Evolutionary conservation across 2,113 vertebrate genomes (phyloP), one percentile per base, ranked within the genome.

Genomic region (Phycodurus eques): DNA sequence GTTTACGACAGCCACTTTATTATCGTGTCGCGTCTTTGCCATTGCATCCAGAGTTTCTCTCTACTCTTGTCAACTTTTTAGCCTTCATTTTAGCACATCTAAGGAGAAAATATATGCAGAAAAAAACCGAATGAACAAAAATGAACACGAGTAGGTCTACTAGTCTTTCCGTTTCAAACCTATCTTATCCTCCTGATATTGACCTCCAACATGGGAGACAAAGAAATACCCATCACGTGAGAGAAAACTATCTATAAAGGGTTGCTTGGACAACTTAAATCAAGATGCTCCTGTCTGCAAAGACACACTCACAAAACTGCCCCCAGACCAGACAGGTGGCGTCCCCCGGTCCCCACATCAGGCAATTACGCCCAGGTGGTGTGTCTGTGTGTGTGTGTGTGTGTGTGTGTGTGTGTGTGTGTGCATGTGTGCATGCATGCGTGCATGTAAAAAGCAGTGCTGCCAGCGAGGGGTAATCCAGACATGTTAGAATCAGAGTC

Each of bases 291-390:
- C 44, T 15, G 2, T 22, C 20, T 12, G 17, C 47, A 72, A 72
- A 83, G 72, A 68, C 73, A 19, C 49, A 56, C 66, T 33, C 62
- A n/a, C 4, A 2, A 42, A 13, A 47, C 20, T 62, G 54, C 69
- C 72, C 78, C 71, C 46, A 73, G 70, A 77, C 78, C 80, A 77
- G 72, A 78, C 76, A 82, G 75, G 73, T 76, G 76, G 65, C 10
- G 11, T 80, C 70, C 77, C 71, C 35, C 2, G 35, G 65, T 62
- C 42, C 6, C 67, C 10, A 1, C 66, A 73, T 65, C 49, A 85
- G 74, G 75, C 86, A 85, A 89, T 89, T 83, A 70, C 60, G 57
- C 69, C 74, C 80, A 76, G 84, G 76, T 72, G 76, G 47, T 27
- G 3, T 53, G 39, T 74, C 70, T 78, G 60, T 74, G 13, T 79